These are phyloP conservation scores for Palloptera scutellata DNA, from an alignment of 2,888 invertebrate genomes.

Conservation along the genomic window DNA sequence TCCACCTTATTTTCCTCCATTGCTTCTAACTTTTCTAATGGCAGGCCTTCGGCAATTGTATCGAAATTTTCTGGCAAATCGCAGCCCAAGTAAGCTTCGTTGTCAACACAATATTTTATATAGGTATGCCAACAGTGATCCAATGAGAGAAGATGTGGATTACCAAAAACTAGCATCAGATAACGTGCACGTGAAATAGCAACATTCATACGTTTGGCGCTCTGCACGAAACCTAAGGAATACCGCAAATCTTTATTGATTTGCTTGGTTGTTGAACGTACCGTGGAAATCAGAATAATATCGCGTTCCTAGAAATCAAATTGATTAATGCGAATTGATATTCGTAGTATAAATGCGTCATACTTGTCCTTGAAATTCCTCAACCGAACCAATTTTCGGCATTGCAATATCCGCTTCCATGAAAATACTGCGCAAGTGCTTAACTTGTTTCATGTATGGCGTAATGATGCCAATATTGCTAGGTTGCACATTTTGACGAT, in stretches of 20 bases:
- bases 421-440: conserved; percentile 51
- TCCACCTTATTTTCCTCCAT: conserved; percentile 1
- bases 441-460: conserved; percentile 91
- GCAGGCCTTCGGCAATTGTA: neutral
- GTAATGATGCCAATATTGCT: conserved; percentile 83
- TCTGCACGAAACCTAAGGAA: conserved; percentile 77
- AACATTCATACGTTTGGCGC: conserved; percentile 86
- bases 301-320: conserved; percentile 55
- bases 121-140: conserved; percentile 77
- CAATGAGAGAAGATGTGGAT: conserved; percentile 74
- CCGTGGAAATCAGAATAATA: conserved; percentile 78
- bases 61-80: conserved; percentile 65
- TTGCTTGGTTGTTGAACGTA: conserved; percentile 66
- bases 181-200: conserved; percentile 82
- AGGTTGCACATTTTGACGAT: conserved; percentile 70
- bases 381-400: conserved; percentile 81
- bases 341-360: conserved; percentile 38
- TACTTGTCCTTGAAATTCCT: conserved; percentile 89
- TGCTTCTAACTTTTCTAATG: conserved; percentile 11
- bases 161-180: conserved; percentile 82
- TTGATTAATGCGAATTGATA: conserved; percentile 10
- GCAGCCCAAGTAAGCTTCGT: conserved; percentile 76
- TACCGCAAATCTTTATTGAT: conserved; percentile 65
- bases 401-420: conserved; percentile 65
- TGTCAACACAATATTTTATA: conserved; percentile 70